Evolutionary conservation across 2,113 vertebrate genomes (phyloP).

Genomic region (Nerophis ophidion): DNA sequence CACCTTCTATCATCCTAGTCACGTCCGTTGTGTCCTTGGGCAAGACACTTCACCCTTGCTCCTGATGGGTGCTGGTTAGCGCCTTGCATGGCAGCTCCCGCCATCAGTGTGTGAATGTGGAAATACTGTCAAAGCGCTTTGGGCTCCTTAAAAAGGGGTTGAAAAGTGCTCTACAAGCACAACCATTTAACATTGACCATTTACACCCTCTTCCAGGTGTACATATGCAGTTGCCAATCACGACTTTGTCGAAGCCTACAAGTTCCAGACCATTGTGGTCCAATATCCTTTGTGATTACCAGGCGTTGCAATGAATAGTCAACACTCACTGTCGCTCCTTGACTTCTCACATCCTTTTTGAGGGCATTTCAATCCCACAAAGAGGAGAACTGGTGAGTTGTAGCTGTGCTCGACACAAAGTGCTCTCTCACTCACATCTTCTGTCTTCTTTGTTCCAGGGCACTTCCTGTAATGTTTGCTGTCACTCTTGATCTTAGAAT

Average conservation of each 20-base stretch:
- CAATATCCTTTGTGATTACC: slow-evolving; percentile 87
- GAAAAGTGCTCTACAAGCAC: no score
- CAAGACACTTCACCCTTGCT: no score
- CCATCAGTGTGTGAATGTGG: no score
- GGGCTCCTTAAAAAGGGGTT: no score
- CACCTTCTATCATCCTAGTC: no score
- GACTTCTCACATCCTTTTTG: slow-evolving; percentile 82
- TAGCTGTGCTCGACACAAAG: neutral
- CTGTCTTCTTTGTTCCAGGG: slow-evolving; percentile 68
- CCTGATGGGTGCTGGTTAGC: no score
- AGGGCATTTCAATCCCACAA: slow-evolving; percentile 94
- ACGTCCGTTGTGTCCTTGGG: no score
- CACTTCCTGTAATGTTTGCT: slow-evolving; percentile 89
- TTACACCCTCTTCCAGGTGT: no score
- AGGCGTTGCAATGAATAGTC: neutral
- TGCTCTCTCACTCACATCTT: neutral
- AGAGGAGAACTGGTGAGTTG: slow-evolving; percentile 94
- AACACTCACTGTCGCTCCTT: slow-evolving; percentile 55
- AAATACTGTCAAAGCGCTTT: no score
- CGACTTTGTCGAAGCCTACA: slow-evolving; percentile 95
- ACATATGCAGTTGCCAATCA: slow-evolving; percentile 88
- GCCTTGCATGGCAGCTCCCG: no score
- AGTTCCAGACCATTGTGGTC: slow-evolving; percentile 92
- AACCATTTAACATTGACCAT: no score
- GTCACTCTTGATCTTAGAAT: slow-evolving; percentile 90